Base-by-base conservation (phyloP, 2,888 invertebrate genomes). In the Sinodicranocentrus sp. region DNA sequence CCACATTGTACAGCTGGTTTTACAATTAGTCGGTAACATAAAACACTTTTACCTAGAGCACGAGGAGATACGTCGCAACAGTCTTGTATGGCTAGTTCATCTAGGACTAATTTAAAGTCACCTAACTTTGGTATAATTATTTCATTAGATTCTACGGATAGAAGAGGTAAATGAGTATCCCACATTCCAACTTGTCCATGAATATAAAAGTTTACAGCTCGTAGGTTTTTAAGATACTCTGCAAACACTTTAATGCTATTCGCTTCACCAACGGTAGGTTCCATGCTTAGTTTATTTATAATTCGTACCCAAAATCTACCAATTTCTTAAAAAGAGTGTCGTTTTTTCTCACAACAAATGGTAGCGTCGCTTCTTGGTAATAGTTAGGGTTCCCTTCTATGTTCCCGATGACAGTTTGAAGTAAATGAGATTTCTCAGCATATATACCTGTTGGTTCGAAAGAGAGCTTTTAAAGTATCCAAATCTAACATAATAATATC, bases 401-500 rank as follows among this genome's bases (percentile, higher is more conserved):
- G 90, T 99, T 99, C 90, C 94, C 94, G 71, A 99, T 98, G 73
- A 98, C 96, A 6, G 95, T 95, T 61, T 95, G 93, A 13, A 99
- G 92, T 78, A 98, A 91, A 90, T 98, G 98, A 0, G 97, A 95
- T 89, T 95, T 95, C 90, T 97, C 97, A 15, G 94, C 94, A 91
- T 94, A 93, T 89, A 95, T 95, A 33, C 98, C 95, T 91, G 91
- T 89, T 15, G n/a, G n/a, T n/a, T n/a, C n/a, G n/a, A n/a, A n/a
- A n/a, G n/a, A n/a, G n/a, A n/a, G n/a, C n/a, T n/a, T n/a, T n/a
- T n/a, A n/a, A n/a, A n/a, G n/a, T n/a, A n/a, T n/a, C n/a, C n/a
- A n/a, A n/a, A n/a, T n/a, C n/a, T n/a, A n/a, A n/a, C n/a, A n/a
- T n/a, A n/a, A n/a, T n/a, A n/a, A n/a, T n/a, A n/a, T n/a, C n/a